These are phyloP conservation scores for Microdon myrmicae DNA, from an alignment of 2,888 invertebrate species.

Conservation along the genomic window DNA sequence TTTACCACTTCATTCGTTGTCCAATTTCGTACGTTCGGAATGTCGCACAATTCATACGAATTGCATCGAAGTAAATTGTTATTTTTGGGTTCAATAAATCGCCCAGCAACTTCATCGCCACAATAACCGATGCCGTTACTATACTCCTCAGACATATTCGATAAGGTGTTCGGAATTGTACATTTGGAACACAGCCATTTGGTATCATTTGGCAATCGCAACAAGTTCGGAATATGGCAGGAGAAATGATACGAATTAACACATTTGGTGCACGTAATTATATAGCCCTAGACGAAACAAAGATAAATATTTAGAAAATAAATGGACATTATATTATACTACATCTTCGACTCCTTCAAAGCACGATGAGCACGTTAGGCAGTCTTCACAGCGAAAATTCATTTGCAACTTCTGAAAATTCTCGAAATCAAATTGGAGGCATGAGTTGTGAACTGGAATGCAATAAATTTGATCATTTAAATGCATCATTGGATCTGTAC, in stretches of 20 bases:
- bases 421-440: conserved; percentile 57
- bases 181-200: conserved; percentile 82
- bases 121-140: too few relatives aligned
- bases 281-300: conserved; percentile 70
- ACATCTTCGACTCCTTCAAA: conserved; percentile 80
- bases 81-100: too few relatives aligned
- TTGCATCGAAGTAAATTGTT: conserved; percentile 21
- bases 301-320: neutral
- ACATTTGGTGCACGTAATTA: conserved; percentile 84
- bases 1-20: conserved; percentile 82
- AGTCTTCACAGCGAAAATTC: conserved; percentile 88
- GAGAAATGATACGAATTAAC: conserved; percentile 85
- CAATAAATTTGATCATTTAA: conserved; percentile 65
- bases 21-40: conserved; percentile 70
- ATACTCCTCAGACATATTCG: too few relatives aligned
- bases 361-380: conserved; percentile 87
- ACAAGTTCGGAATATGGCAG: conserved; percentile 80
- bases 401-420: conserved; percentile 58
- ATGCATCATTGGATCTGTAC: neutral
- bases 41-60: conserved; percentile 53
- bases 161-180: conserved; percentile 51
- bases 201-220: conserved; percentile 68
- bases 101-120: too few relatives aligned
- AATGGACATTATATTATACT: conserved; percentile 55
- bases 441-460: conserved; percentile 68